Conservation (phyloP, 2,113 vertebrate genomes). For the Enhydra lutris region DNA sequence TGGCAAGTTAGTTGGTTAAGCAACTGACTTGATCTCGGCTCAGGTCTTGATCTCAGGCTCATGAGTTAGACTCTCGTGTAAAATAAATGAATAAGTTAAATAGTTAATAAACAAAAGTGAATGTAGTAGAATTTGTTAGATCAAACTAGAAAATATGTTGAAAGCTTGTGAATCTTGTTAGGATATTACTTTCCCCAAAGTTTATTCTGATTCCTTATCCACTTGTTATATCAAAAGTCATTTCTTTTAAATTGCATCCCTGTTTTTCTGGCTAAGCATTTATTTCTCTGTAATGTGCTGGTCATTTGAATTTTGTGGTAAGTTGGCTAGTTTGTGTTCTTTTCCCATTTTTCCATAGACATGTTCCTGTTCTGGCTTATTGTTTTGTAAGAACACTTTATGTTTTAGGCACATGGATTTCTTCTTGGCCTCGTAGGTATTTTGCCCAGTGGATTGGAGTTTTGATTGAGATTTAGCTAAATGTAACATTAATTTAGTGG, state of each 20-base stretch:
- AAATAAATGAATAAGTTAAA: neutral
- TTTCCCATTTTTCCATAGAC: neutral
- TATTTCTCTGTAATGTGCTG: neutral
- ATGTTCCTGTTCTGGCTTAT: neutral
- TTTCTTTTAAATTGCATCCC: neutral
- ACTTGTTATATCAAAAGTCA: neutral
- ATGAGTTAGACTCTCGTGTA: neutral
- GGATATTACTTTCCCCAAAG: neutral
- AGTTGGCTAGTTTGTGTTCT: neutral
- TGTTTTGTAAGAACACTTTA: neutral
- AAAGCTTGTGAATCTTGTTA: conserved; percentile 1
- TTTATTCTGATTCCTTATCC: conserved; percentile 12
- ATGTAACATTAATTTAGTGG: conserved; percentile 5
- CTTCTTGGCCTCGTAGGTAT: neutral
- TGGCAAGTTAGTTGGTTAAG: neutral
- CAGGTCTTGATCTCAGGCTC: neutral
- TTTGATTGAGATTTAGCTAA: conserved; percentile 22
- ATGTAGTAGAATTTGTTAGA: neutral
- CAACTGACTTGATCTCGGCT: neutral
- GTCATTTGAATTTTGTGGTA: neutral
- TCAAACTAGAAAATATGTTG: neutral
- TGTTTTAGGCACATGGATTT: neutral
- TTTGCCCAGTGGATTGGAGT: neutral
- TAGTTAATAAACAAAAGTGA: neutral
- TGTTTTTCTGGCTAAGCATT: neutral